Evolutionary conservation across 92 coral and sea anemone species (phyloP), one percentile per base, ranked within the genome.

Genomic region (Ricordea florida): DNA sequence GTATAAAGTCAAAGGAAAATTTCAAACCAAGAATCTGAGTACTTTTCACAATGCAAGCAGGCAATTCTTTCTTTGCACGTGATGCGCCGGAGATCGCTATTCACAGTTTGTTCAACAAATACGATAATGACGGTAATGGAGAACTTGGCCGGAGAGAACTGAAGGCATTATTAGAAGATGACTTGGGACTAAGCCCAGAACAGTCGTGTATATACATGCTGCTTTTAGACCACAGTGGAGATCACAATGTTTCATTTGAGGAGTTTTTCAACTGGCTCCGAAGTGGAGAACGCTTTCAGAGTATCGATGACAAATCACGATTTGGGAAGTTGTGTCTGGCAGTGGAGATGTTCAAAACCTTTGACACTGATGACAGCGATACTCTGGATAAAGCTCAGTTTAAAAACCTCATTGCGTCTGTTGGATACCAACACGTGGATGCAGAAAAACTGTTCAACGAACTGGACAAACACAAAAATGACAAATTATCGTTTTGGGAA

Each of bases 251-350:
- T 16, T 59, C 90, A 1, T 88, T 77, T 35, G 89, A 83, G 20
- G 93, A 88, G 44, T 88, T 88, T 60, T 26, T 40, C 28, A 43
- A 74, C 48, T 88, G 93, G 93, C 33, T 88, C 14, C 85, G 89
- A 44, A 88, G 93, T 32, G 93, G 87, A 25, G 93, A 88, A 44
- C 77, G 79, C 23, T 88, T 83, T 57, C 61, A 83, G 43, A 83
- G 78, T 67, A 88, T 88, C 45, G 53, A 72, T 57, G 72, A 88
- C 56, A 43, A 61, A 13, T 83, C 89, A 1, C 52, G 76, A 37
- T 88, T 84, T 48, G 78, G 32, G 5, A 76, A 68, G 25, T 55
- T 88, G 11, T 83, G 86, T 48, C 70, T 70, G 27, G 89, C 89
- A 0, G 77, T 83, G 50, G 70, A 65, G 14, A 60, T 74, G 23